Conservation (phyloP, 2,888 invertebrate genomes). For the Heliconius sara region DNA sequence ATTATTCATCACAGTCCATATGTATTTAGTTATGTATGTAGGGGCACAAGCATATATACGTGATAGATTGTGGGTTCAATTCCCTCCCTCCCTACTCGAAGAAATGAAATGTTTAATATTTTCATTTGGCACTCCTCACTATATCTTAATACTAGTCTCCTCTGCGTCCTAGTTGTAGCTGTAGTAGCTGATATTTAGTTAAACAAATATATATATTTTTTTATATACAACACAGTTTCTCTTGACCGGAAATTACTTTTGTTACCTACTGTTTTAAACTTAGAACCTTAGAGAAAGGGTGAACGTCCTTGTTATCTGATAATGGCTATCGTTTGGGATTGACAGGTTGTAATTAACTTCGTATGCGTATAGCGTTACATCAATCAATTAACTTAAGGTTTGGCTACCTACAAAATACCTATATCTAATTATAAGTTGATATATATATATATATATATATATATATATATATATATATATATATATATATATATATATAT, state of each 20-base stretch:
- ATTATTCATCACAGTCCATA: too few species aligned
- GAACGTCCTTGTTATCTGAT: background rate
- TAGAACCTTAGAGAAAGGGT: conserved; percentile 3
- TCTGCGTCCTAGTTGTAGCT: too few species aligned
- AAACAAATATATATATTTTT: too few species aligned
- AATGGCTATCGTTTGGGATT: conserved; percentile 10
- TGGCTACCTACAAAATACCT: background rate
- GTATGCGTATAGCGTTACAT: conserved; percentile 4
- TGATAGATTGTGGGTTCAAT: background rate
- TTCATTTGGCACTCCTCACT: too few species aligned
- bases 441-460: too few species aligned
- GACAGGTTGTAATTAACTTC: conserved; percentile 7
- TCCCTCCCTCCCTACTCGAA: too few species aligned
- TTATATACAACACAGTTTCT: background rate
- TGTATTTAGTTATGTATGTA: too few species aligned
- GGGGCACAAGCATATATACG: background rate
- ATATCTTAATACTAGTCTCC: too few species aligned
- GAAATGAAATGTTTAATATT: background rate
- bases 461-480: too few species aligned
- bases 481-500: too few species aligned
- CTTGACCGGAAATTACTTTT: background rate
- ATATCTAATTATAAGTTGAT: too few species aligned
- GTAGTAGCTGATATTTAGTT: too few species aligned
- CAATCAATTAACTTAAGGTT: conserved; percentile 3
- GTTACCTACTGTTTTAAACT: background rate